phyloP scores from a whole-genome alignment of 2,113 vertebrate species.

The Laticauda laticaudata region DNA sequence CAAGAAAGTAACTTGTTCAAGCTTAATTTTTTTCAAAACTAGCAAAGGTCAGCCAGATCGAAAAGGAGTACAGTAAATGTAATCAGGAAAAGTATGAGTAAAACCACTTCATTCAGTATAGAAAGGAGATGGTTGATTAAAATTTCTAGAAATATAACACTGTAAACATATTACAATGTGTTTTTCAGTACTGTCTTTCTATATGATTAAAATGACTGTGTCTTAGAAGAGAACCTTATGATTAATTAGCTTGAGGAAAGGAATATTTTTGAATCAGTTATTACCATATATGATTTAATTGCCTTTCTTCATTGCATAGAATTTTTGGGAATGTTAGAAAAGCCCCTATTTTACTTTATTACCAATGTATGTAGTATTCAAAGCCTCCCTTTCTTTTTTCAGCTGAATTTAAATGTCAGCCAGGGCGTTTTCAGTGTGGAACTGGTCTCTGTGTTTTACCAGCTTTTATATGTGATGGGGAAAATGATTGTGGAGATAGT shows the following conservation, averaged over 20 bases:
- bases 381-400: constrained; percentile 24
- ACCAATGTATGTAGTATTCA: not conserved
- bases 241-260: not conserved
- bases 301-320: not conserved
- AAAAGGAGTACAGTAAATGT: not conserved
- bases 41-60: not conserved
- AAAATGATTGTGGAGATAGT: constrained; percentile 98
- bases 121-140: not conserved
- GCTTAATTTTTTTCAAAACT: not conserved
- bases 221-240: not conserved
- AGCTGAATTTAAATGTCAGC: constrained; percentile 98
- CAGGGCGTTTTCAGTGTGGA: constrained; percentile 95
- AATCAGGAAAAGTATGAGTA: not conserved
- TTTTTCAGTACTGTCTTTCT: not conserved
- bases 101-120: not conserved
- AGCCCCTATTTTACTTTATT: not conserved
- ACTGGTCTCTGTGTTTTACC: constrained; percentile 95
- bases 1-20: not conserved
- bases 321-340: not conserved
- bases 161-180: not conserved
- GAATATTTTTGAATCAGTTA: not conserved
- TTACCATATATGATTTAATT: not conserved
- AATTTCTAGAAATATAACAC: not conserved
- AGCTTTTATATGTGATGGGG: constrained; percentile 97
- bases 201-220: not conserved